Percentiles rank a stretch among this genome's conserved stretches.
Conservation (phyloP, 2,888 invertebrate genomes). For the Spialia ferax region DNA sequence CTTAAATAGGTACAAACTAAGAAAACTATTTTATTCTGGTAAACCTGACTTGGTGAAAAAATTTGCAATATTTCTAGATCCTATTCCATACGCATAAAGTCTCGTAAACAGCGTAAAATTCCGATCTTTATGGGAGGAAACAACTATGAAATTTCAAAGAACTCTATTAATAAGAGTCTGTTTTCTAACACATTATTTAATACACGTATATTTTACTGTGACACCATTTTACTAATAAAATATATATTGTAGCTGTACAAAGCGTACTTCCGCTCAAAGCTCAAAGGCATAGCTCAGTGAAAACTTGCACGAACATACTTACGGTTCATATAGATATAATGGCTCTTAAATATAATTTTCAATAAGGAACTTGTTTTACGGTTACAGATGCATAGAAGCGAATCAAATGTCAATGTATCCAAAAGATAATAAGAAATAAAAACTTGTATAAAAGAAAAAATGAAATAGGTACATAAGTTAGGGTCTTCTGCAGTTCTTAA, state of each 20-base stretch:
- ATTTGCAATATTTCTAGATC: no score
- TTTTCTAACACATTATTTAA: not conserved
- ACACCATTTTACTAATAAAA: not conserved
- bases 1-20: no score
- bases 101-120: no score
- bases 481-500: no score
- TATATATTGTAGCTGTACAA: slow-evolving; percentile 14
- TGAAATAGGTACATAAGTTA: no score
- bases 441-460: no score
- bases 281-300: slow-evolving; percentile 30
- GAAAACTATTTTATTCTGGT: no score
- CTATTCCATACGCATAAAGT: no score
- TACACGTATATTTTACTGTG: not conserved
- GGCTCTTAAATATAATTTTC: slow-evolving; percentile 8
- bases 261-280: slow-evolving; percentile 8
- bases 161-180: not conserved
- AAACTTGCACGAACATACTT: slow-evolving; percentile 17
- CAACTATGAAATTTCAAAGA: not conserved
- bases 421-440: no score
- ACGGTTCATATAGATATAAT: slow-evolving; percentile 13
- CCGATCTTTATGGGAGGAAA: no score
- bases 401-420: not conserved
- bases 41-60: no score
- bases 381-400: not conserved
- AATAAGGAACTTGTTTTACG: not conserved